Evolutionary conservation across 2,113 vertebrate species (phyloP), one percentile per base, ranked within the genome.

Genomic region (Hyla sarda): DNA sequence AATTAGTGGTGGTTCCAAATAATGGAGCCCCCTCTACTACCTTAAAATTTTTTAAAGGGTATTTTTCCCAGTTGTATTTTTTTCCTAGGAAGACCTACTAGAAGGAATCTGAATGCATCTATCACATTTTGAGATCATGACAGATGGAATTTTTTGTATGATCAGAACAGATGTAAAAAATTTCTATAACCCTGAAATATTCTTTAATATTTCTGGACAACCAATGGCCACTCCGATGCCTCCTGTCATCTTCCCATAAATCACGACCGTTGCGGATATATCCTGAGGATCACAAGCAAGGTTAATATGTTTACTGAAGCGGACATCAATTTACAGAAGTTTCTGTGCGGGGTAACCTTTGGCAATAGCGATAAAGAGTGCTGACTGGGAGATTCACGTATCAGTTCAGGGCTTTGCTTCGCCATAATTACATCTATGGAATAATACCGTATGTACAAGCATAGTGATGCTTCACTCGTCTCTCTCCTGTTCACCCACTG

Each of bases 251-350:
- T 56, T 58, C 34, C 23, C 50, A 83, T 74, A 41, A 74, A 83
- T 83, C 69, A 74, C 58, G 34, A 28, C 30, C 12, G n/a, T 74
- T n/a, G 32, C n/a, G n/a, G 52, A 74, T 65, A 73, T 74, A 50
- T 74, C 37, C 45, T 17, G 34, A 23, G 34, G 23, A 74, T 56
- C 48, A 74, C 50, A 19, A 41, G 34, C n/a, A 74, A 74, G 69
- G 82, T 34, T 45, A 41, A 54, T 45, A 47, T 45, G 30, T 52
- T 73, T 74, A 74, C 30, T 83, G 69, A 25, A 74, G 48, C 52
- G 23, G 69, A 37, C 82, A 74, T 74, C 69, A 83, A 74, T 83
- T 83, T 74, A 74, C 52, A 74, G 71, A 73, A 8, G 74, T 83
- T 83, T 71, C 67, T 47, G 71, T 54, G 47, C 25, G 10, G 2